phyloP scores from a whole-genome alignment of 1,140 invertebrate genomes.

The Atta texana region DNA sequence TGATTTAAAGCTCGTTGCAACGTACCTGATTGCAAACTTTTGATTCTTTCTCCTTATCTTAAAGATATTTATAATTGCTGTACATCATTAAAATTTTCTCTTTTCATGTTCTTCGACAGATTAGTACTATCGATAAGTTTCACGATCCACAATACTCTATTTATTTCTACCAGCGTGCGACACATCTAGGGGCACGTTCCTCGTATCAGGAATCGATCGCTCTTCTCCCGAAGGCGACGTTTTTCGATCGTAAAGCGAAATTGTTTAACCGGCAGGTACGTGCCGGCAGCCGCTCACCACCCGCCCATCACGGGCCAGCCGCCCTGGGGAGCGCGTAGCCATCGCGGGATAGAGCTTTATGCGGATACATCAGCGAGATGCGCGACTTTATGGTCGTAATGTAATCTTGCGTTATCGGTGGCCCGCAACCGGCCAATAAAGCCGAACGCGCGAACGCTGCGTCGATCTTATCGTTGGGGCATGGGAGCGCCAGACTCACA shows the following conservation, averaged over 20 bases:
- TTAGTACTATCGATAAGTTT: constrained; percentile 35
- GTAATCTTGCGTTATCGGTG: constrained; percentile 78
- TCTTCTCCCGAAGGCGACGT: constrained; percentile 46
- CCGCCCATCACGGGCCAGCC: constrained; percentile 45
- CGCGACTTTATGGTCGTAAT: constrained; percentile 76
- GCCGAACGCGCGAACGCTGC: constrained; percentile 68
- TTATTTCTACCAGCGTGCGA: constrained; percentile 29
- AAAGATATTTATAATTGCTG: constrained; percentile 22
- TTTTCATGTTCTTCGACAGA: constrained; percentile 2
- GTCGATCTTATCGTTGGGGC: constrained; percentile 75
- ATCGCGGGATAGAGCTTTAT: constrained; percentile 64
- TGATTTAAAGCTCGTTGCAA: background rate
- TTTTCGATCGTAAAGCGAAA: constrained; percentile 75
- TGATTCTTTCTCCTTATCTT: background rate
- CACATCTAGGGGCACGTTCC: background rate
- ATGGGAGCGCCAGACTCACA: constrained; percentile 7
- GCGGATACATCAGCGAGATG: constrained; percentile 45
- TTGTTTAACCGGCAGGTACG: constrained; percentile 66
- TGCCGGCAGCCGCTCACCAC: constrained; percentile 55
- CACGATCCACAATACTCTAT: constrained; percentile 32
- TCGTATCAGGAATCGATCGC: constrained; percentile 61
- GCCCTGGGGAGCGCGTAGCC: constrained; percentile 27
- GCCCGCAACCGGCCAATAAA: constrained; percentile 76
- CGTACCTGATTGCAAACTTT: background rate
- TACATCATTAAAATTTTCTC: background rate